Percentiles rank a stretch among this genome's conserved stretches.
phyloP scores from a whole-genome alignment of 30 jellyfish, hydroid and myxozoan genomes.

The Hydra vulgaris region DNA sequence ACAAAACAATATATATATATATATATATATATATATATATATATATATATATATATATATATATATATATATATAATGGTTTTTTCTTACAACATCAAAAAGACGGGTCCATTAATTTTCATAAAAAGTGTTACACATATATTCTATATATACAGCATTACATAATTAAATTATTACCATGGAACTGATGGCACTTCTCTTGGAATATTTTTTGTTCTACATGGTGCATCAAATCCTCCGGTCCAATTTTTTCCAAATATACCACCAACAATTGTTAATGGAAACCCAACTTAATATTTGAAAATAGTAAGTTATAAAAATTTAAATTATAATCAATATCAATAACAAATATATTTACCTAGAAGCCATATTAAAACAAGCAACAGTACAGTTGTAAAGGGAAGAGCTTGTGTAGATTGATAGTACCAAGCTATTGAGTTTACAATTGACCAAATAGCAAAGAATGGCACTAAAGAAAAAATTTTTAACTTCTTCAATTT shows the following conservation, averaged over 20 bases:
- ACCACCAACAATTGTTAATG: slow-evolving; percentile 87
- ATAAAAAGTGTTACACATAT: too few species aligned
- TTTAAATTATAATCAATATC: neutral
- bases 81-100: too few species aligned
- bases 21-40: too few species aligned
- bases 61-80: too few species aligned
- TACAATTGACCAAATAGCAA: slow-evolving; percentile 69
- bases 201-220: slow-evolving; percentile 88
- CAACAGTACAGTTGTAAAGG: slow-evolving; percentile 77
- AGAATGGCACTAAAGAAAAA: slow-evolving; percentile 61
- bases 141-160: too few species aligned
- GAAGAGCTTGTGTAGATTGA: slow-evolving; percentile 90
- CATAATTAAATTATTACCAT: too few species aligned
- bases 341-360: slow-evolving; percentile 24
- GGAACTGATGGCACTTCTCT: slow-evolving; percentile 86
- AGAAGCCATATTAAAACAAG: slow-evolving; percentile 63
- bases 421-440: slow-evolving; percentile 89
- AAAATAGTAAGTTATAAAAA: neutral
- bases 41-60: too few species aligned
- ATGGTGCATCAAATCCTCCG: slow-evolving; percentile 89
- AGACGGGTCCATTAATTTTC: too few species aligned
- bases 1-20: too few species aligned
- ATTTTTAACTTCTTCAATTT: neutral
- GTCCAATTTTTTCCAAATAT: slow-evolving; percentile 93
- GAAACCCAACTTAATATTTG: slow-evolving; percentile 66